Conservation (phyloP, 2,113 vertebrate species). For the Odontophorus gujanensis region DNA sequence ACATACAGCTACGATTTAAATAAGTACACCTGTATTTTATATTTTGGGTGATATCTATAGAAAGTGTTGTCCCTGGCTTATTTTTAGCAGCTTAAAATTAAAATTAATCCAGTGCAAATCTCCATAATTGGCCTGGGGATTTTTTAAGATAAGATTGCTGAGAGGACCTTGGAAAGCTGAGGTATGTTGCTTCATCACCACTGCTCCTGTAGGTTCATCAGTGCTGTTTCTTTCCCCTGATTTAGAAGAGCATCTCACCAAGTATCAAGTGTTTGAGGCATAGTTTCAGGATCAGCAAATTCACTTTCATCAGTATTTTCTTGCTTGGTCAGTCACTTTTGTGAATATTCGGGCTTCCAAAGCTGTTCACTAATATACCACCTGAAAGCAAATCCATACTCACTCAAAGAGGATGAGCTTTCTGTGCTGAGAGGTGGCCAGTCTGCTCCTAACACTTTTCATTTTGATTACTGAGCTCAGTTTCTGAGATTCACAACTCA, state of each 20-base stretch:
- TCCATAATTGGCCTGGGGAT: neutral
- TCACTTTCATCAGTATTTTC: neutral
- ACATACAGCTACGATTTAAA: neutral
- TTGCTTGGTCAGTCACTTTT: neutral
- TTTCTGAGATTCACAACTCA: neutral
- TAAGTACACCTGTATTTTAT: neutral
- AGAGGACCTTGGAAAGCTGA: neutral
- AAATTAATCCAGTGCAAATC: neutral
- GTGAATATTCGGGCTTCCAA: conserved; percentile 8
- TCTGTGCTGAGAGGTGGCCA: neutral
- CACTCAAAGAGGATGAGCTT: conserved; percentile 15
- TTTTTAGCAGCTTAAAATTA: neutral
- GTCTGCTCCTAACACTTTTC: neutral
- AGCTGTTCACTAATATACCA: neutral
- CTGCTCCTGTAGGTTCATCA: accelerated
- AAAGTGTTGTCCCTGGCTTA: neutral
- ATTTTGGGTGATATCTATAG: neutral
- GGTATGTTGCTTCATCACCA: neutral
- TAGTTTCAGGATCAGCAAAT: neutral
- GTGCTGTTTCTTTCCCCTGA: neutral
- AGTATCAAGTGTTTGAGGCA: neutral
- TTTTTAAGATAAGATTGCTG: neutral
- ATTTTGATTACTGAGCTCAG: neutral
- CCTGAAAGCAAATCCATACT: conserved; percentile 21
- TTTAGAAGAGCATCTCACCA: neutral